These are phyloP conservation scores for Stichodactyla helianthus DNA, from an alignment of 64 coral and sea anemone species.

Conservation along the genomic window DNA sequence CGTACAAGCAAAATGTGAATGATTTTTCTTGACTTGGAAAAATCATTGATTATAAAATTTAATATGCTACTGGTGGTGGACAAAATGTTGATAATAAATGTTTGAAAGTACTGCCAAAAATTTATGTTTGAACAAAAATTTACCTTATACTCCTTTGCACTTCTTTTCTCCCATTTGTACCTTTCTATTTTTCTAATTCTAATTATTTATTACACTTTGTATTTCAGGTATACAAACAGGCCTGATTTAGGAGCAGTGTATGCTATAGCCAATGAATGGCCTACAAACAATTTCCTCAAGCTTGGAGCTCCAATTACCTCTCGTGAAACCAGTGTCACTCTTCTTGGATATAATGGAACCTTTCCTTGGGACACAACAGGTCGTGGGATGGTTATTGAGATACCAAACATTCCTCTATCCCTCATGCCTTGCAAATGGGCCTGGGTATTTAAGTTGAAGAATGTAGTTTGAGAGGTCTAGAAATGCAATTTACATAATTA, in stretches of 20 bases:
- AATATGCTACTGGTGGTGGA: no score
- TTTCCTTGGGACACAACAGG: constrained; percentile 5
- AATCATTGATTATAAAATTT: no score
- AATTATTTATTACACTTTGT: not conserved
- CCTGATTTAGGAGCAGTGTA: constrained; percentile 49
- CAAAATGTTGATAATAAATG: no score
- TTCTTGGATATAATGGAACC: constrained; percentile 72
- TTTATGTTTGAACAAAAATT: no score
- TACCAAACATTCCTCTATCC: constrained; percentile 32
- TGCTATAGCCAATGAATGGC: constrained; percentile 77
- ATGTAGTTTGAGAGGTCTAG: constrained; percentile 16
- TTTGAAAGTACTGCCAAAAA: no score
- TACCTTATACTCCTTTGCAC: no score
- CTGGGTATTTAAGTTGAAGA: constrained; percentile 56
- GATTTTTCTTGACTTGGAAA: no score
- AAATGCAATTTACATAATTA: no score
- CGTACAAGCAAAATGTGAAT: no score
- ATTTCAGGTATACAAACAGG: constrained; percentile 69
- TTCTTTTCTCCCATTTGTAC: no score
- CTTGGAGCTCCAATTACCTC: constrained; percentile 45
- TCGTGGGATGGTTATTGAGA: constrained; percentile 18
- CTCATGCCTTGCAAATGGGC: constrained; percentile 49
- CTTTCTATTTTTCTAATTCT: no score
- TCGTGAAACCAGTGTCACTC: constrained; percentile 41
- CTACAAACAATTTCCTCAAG: constrained; percentile 23